Evolutionary conservation across 2,113 vertebrate species (phyloP).

Genomic region (Cephalopholis sonnerati): DNA sequence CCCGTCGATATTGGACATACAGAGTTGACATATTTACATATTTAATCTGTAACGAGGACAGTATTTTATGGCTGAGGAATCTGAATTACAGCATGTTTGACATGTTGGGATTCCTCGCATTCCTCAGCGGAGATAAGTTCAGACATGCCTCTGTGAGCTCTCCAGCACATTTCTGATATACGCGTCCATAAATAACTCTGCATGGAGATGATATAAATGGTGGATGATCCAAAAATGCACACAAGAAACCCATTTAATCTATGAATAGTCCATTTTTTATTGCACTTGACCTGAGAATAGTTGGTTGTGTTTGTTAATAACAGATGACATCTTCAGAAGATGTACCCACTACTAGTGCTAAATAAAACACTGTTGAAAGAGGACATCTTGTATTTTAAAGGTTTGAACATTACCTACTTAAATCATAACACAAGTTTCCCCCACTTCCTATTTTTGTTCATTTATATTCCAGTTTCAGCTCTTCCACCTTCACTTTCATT

Average conservation of each 20-base stretch:
- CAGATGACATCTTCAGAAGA: not conserved
- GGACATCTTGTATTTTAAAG: not conserved
- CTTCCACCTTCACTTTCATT: constrained; percentile 9
- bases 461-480: not conserved
- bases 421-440: not conserved
- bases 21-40: constrained; percentile 61
- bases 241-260: not conserved
- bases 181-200: constrained; percentile 18
- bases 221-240: not conserved
- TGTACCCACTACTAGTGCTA: not conserved
- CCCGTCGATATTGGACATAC: constrained; percentile 66
- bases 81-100: constrained; percentile 56
- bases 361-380: not conserved
- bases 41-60: constrained; percentile 62
- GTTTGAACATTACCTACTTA: not conserved
- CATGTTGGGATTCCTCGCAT: constrained; percentile 68
- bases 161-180: not conserved
- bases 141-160: constrained; percentile 17
- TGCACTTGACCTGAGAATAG: not conserved
- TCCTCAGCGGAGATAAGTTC: constrained; percentile 54
- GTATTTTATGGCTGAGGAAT: constrained; percentile 63
- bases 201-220: not conserved
- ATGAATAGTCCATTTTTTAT: not conserved
- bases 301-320: not conserved
- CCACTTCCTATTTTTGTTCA: not conserved